phyloP scores from a whole-genome alignment of 2,797 vertebrate species.

The Chromobotia macracanthus region DNA sequence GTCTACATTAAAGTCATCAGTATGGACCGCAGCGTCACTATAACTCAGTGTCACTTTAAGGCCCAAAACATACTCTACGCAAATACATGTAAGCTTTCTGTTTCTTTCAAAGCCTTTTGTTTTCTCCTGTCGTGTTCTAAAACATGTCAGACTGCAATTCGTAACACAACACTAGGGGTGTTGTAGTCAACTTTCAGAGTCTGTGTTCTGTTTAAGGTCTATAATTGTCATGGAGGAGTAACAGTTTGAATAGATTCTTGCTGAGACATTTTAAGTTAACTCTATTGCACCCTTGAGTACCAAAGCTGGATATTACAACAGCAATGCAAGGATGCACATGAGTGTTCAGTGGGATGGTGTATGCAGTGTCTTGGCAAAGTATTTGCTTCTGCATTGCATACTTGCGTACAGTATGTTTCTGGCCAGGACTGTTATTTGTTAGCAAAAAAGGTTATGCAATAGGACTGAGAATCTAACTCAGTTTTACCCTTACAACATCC shows the following conservation, averaged over 20 bases:
- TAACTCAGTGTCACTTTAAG: background rate
- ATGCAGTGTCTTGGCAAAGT: background rate
- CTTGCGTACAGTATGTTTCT: background rate
- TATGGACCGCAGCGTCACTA: background rate
- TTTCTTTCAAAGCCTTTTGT: too few species aligned
- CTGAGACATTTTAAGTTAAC: too few species aligned
- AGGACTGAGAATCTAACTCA: background rate
- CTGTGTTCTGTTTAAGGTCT: background rate
- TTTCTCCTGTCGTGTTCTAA: background rate
- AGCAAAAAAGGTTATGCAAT: slow-evolving; percentile 7
- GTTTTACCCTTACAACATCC: slow-evolving; percentile 7
- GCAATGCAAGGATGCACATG: too few species aligned
- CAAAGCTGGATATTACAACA: too few species aligned
- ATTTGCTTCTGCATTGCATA: background rate
- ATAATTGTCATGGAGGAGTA: background rate
- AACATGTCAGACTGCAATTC: background rate
- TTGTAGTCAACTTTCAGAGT: background rate
- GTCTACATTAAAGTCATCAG: background rate
- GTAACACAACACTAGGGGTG: background rate
- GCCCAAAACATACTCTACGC: background rate
- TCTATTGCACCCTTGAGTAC: too few species aligned
- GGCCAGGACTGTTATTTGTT: background rate
- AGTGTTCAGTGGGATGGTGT: background rate
- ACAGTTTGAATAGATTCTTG: background rate
- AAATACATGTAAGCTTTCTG: background rate